Conservation (phyloP, 2,888 invertebrate genomes). For the Camptogramma bilineatum region DNA sequence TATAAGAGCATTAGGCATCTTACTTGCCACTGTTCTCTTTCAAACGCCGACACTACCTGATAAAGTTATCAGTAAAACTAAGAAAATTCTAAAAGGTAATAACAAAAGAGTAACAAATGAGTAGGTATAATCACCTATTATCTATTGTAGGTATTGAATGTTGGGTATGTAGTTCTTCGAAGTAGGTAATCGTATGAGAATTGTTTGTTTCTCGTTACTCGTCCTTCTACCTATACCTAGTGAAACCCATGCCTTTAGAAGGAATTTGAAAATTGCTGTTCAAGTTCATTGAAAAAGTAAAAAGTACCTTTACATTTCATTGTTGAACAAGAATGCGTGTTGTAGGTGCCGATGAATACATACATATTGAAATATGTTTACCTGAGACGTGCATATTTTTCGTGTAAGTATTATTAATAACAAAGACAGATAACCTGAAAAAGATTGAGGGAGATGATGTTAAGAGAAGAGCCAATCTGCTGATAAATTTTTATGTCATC, state of each 20-base stretch:
- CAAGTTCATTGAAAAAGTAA: neutral
- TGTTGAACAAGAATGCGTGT: neutral
- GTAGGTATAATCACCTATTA: slow-evolving; percentile 17
- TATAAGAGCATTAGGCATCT: slow-evolving; percentile 69
- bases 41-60: slow-evolving; percentile 56
- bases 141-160: slow-evolving; percentile 11
- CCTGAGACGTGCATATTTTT: too few species aligned
- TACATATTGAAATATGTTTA: neutral
- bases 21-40: slow-evolving; percentile 73
- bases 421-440: too few species aligned
- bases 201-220: slow-evolving; percentile 24
- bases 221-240: slow-evolving; percentile 12
- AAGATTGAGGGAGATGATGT: too few species aligned
- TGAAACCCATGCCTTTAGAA: slow-evolving; percentile 15
- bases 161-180: slow-evolving; percentile 31
- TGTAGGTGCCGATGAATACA: neutral
- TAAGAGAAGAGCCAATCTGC: too few species aligned
- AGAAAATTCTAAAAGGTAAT: slow-evolving; percentile 36
- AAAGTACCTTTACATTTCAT: neutral
- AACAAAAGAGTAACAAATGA: slow-evolving; percentile 21
- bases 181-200: slow-evolving; percentile 33
- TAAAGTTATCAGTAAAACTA: slow-evolving; percentile 40
- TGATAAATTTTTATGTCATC: too few species aligned
- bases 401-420: too few species aligned
- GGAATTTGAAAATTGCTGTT: slow-evolving; percentile 9